Evolutionary conservation across 2,888 invertebrate genomes (phyloP), one percentile per base, ranked within the genome.

Genomic region (Acronicta leporina): DNA sequence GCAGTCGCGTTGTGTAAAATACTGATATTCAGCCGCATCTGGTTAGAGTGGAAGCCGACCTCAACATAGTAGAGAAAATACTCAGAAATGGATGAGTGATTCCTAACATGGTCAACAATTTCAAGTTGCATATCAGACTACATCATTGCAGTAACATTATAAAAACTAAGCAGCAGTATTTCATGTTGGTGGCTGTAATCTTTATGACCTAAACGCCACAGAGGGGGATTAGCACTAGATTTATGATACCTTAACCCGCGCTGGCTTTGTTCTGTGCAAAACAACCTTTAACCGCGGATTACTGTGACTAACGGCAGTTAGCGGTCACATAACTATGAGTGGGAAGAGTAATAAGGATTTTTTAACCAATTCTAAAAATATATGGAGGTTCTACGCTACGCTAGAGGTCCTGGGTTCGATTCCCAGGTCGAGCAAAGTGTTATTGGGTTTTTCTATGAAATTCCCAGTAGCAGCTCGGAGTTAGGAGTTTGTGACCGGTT

Each of bases 121-220:
- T 20, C 4, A 20, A 20, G 46, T 38, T 25, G 16, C 54, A 64
- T 38, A 55, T 27, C 46, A 44, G 62, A 57, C 48, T 50, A 63
- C 33, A 68, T 63, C 60, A 68, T 49, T 43, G 46, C 35, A 58
- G 41, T 15, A 56, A 73, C 64, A 68, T 68, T 75, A 78, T 78
- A 81, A 80, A 80, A 75, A 67, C 67, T 56, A 69, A 71, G 57
- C 52, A 57, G 64, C 73, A 54, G 76, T 83, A 77, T 67, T 74
- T 84, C 82, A 84, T 77, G 77, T 75, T 67, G 53, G 58, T 71
- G 63, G 53, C 60, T 40, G 78, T 82, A 84, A 85, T 85, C 80
- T 82, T 83, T 79, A 82, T 82, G 82, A 83, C 81, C 85, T 84
- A 73, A 75, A 75, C 73, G 81, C 79, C 69, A 78, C 71, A 74